Base-by-base conservation (phyloP, 1,140 invertebrate species). In the Rhyacophila brunnea region DNA sequence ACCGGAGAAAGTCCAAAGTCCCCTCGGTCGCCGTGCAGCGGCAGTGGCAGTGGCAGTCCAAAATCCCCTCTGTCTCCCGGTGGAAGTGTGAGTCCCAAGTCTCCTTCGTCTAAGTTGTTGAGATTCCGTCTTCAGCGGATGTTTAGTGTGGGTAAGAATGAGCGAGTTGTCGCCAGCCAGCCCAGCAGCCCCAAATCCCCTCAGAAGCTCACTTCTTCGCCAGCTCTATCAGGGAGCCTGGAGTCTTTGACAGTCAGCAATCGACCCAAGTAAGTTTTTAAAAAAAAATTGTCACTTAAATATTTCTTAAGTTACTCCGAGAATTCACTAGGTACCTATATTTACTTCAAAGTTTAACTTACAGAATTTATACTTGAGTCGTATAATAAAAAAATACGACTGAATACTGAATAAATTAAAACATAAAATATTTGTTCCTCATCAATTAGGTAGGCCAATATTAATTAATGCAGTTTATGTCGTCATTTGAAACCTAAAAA, bases 151-250 rank as follows among this genome's bases (percentile, higher is more conserved):
- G 44, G 50, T 28, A 46, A 19, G 10, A 32, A 40, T n/a, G 42
- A 42, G 7, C 11, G 55, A 7, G 34, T 13, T 15, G 54, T 51
- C 9, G 40, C 49, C 11, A 65, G 58, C 28, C 63, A 65, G 46
- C 63, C 63, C 20, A 61, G 58, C 23, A 65, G 63, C 57, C 63
- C 63, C 3, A 65, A 58, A 6, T 60, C 63, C 13, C 58, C 63
- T 28, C 63, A 58, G 32, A 58, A 55, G 28, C 46, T 65, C 34
- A 19, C 20, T 10, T 35, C 58, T 14, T 13, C 20, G 11, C 5
- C 42, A 1, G 23, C 23, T 14, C 38, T 58, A 0, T 52, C 58
- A 1, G 50, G 34, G 1, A 65, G 63, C 34, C 19, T 65, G 44
- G 63, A 65, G 42, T 57, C 62, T n/a, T 35, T 64, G 34, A 15